phyloP scores from a whole-genome alignment of 35 echinoderm and acorn worm species.

The Heliocidaris erythrogramma region DNA sequence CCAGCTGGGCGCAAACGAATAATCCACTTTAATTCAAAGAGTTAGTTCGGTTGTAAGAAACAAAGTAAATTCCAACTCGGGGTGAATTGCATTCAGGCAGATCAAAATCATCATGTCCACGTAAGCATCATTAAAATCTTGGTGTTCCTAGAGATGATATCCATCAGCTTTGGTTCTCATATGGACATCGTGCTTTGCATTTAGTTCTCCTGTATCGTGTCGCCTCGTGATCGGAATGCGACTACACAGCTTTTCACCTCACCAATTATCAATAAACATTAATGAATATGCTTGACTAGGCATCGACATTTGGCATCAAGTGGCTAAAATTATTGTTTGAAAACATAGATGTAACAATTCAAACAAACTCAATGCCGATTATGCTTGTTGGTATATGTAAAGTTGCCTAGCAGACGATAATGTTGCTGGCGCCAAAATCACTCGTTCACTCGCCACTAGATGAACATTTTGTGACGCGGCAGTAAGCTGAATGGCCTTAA shows the following conservation, averaged over 20 bases:
- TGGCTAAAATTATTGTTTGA: background rate
- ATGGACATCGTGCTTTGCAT: background rate
- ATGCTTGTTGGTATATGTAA: background rate
- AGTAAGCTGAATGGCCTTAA: background rate
- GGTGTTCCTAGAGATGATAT: background rate
- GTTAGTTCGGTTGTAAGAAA: background rate
- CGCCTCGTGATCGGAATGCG: background rate
- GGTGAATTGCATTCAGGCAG: background rate
- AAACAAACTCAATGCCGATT: background rate
- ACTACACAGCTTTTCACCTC: background rate
- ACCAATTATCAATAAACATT: background rate
- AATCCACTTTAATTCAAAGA: constrained; percentile 4
- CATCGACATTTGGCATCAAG: background rate
- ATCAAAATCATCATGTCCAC: background rate
- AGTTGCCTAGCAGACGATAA: background rate
- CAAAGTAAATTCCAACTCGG: background rate
- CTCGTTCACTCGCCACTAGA: background rate
- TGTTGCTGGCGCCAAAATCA: background rate
- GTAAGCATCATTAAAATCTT: background rate
- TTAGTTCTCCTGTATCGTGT: background rate
- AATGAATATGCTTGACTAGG: background rate
- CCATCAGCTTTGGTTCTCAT: background rate
- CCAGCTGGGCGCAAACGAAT: background rate
- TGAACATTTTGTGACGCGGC: background rate
- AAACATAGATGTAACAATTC: background rate